phyloP scores from a whole-genome alignment of 1,140 invertebrate genomes.

The Panagrolaimus sp. region DNA sequence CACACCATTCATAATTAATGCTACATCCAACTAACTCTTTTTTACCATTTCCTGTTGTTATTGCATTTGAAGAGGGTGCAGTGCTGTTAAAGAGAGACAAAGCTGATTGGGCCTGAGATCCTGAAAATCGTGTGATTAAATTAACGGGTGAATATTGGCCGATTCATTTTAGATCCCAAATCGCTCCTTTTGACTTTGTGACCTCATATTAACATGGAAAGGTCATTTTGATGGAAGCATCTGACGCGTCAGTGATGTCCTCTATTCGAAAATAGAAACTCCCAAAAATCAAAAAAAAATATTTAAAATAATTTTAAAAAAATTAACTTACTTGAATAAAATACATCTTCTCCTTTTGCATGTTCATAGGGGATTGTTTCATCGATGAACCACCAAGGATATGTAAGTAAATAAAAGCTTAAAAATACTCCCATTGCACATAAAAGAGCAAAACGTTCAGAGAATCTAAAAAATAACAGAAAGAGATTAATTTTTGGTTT shows the following conservation, averaged over 20 bases:
- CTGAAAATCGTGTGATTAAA: too few species aligned
- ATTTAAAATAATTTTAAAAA: too few species aligned
- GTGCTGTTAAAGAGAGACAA: not conserved
- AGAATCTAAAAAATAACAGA: not conserved
- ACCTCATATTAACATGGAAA: too few species aligned
- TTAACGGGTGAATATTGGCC: too few species aligned
- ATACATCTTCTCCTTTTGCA: not conserved
- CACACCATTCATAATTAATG: constrained; percentile 13
- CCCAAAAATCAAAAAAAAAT: too few species aligned
- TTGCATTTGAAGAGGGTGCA: too few species aligned
- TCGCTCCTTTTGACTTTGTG: too few species aligned
- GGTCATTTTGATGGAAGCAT: too few species aligned
- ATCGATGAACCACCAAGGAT: constrained; percentile 1
- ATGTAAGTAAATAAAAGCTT: not conserved
- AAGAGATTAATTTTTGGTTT: not conserved
- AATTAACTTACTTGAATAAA: constrained; percentile 15
- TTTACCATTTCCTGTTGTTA: too few species aligned
- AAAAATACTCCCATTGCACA: not conserved
- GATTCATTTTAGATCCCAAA: too few species aligned
- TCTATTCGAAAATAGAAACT: too few species aligned
- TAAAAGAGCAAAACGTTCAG: constrained; percentile 2
- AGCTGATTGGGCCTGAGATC: not conserved
- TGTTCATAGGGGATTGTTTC: not conserved
- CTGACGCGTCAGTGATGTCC: too few species aligned
- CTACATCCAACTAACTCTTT: constrained; percentile 15